Base-by-base conservation (phyloP, 2,113 vertebrate genomes). In the Arothron firmamentum region DNA sequence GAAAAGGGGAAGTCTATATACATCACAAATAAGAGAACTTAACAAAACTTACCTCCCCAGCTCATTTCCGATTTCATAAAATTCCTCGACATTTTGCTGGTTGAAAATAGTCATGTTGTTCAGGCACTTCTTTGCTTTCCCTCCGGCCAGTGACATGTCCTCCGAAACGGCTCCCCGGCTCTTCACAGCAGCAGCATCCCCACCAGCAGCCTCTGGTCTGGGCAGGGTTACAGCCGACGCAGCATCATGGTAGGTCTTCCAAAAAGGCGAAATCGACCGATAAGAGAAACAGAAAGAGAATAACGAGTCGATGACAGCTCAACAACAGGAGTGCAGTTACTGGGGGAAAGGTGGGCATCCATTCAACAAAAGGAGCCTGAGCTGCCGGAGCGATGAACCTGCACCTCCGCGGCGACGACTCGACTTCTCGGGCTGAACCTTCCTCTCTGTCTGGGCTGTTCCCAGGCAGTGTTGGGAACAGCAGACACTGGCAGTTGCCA, bases 41-140 rank as follows among this genome's bases (percentile, higher is more conserved):
- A 23, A 20, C n/a, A 1, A 17, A 56, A 74, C 88, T 66, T 88
- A 96, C 96, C 96, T 97, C 84, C 95, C 96, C 31, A 98, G 94
- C 67, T 97, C 95, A 74, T 96, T 93, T 81, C 95, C 92, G 4
- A 95, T 91, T 53, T 94, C 92, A 51, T 97, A 98, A 83, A 93
- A 92, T 46, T 96, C 96, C 85, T 96, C 94, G 74, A 97, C 91
- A 89, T 96, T 97, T 80, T 97, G 94, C 79, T 95, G 94, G 84
- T 92, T 93, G 91, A 97, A 96, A 75, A 93, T 89, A 11, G 93
- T 95, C 95, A 98, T 97, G 93, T 83, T 82, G 92, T 81, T 92
- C 83, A 56, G 78, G 76, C 77, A 73, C 80, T 81, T 87, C 52
- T 41, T 59, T 42, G 51, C 66, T 59, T 34, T 45, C 0, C 65